A percentile compares a stretch with the other conserved stretches of the same genome.
Conservation (phyloP, 1,140 invertebrate genomes). For the Zaprionus africanus region DNA sequence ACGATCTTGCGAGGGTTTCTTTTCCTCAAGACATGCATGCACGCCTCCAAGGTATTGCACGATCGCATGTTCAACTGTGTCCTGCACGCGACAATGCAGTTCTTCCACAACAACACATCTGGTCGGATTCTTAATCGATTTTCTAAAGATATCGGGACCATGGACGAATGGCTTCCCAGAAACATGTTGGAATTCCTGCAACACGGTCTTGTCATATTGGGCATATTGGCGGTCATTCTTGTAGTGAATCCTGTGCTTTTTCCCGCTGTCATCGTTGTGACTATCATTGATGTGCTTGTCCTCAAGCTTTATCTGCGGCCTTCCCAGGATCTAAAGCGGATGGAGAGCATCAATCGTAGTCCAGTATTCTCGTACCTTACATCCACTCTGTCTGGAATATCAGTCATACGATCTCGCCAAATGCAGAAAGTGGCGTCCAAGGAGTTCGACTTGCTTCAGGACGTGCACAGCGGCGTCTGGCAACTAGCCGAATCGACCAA, state of each 20-base stretch:
- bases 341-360: constrained; percentile 91
- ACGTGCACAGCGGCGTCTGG: constrained; percentile 88
- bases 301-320: constrained; percentile 91
- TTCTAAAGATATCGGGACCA: constrained; percentile 92
- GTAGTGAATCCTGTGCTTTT: constrained; percentile 90
- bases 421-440: constrained; percentile 88
- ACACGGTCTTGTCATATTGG: constrained; percentile 86
- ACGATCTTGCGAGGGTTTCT: constrained; percentile 87
- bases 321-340: constrained; percentile 91
- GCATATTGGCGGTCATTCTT: constrained; percentile 88
- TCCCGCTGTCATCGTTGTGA: constrained; percentile 86
- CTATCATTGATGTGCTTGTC: constrained; percentile 88
- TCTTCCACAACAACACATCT: constrained; percentile 93
- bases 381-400: constrained; percentile 90
- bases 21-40: constrained; percentile 93
- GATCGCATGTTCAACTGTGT: constrained; percentile 93
- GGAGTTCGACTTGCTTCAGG: constrained; percentile 89
- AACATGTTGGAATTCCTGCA: constrained; percentile 89
- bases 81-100: constrained; percentile 91
- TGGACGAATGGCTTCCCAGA: constrained; percentile 91
- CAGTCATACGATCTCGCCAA: constrained; percentile 91
- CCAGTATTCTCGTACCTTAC: constrained; percentile 94
- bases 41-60: constrained; percentile 91
- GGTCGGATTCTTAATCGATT: constrained; percentile 92
- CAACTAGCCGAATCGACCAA: constrained; percentile 86